Evolutionary conservation across 2,797 vertebrate genomes (phyloP), one percentile per base, ranked within the genome.

Genomic region (Tapirus indicus): DNA sequence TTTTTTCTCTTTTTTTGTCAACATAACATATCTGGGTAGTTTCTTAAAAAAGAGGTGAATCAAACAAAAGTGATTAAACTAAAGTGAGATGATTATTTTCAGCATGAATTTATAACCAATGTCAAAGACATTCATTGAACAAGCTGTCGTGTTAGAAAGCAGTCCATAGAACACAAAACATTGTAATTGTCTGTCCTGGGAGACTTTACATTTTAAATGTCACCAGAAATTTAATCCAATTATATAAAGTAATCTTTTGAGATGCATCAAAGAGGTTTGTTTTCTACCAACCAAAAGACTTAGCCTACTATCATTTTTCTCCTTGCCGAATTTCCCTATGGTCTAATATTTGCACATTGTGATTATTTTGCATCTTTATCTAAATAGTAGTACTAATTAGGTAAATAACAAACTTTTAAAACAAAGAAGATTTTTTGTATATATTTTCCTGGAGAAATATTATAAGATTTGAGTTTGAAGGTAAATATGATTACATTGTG

Each of bases 171-270:
- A 96, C n/a, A 68, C 27, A 88, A 35, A 95, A 72, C 95, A 74
- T n/a, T 88, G 32, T 96, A 62, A 94, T 96, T 93, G 49, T 77
- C 69, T 95, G 44, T 84, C 75, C 41, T 90, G 23, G 32, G 66
- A 94, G 20, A 87, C 7, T 95, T 94, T 86, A 89, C 64, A 77
- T 93, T 96, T 97, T 84, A 95, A 97, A 97, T 78, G 25, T 66
- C 71, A 96, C 25, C 56, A 71, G 47, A 84, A 97, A 97, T 90
- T 54, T 97, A 92, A 90, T 87, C 29, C 64, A 93, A 44, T 97
- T 94, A 82, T 35, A 52, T 84, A 54, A 78, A 85, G 27, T 62
- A 90, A 89, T 97, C 62, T 90, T 95, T 93, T 89, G 71, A 93
- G 25, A 94, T 62, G 2, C 56, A 60, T 78, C 25, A 84, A 79